Percentiles rank a stretch among this genome's conserved stretches.
These are phyloP conservation scores for Sciurus niger DNA, from an alignment of 2,113 vertebrate species.

Conservation along the genomic window DNA sequence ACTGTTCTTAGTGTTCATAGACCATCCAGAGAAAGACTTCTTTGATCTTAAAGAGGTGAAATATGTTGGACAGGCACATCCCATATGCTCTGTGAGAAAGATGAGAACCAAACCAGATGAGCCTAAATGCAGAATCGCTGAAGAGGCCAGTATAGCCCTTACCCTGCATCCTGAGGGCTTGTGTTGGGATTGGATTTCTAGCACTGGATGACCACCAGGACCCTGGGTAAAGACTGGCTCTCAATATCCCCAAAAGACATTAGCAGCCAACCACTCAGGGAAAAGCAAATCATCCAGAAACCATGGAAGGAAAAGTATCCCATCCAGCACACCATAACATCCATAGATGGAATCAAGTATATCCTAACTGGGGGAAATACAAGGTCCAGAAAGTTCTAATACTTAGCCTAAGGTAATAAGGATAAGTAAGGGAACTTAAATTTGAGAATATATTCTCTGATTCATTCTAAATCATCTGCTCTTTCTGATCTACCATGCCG, in stretches of 20 bases:
- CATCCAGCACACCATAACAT: background rate
- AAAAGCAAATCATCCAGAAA: constrained; percentile 1
- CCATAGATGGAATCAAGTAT: no score
- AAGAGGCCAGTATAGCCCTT: background rate
- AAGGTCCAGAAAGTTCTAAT: background rate
- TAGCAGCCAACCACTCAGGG: background rate
- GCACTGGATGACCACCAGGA: background rate
- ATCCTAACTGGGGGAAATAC: background rate
- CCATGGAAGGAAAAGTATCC: background rate
- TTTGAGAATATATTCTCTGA: background rate
- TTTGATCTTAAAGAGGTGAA: constrained; percentile 24
- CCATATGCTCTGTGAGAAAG: background rate
- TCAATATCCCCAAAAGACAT: background rate
- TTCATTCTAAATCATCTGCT: background rate
- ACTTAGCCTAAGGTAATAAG: background rate
- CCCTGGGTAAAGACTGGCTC: background rate
- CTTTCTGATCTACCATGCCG: background rate
- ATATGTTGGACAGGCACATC: background rate
- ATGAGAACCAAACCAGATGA: background rate
- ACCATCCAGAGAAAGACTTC: background rate
- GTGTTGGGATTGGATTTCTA: background rate
- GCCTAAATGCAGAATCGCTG: rapidly evolving
- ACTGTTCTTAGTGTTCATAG: background rate
- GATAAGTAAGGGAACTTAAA: background rate
- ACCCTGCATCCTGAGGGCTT: background rate